Evolutionary conservation across 2,888 invertebrate genomes (phyloP).

Genomic region (Plagodis dolabraria): DNA sequence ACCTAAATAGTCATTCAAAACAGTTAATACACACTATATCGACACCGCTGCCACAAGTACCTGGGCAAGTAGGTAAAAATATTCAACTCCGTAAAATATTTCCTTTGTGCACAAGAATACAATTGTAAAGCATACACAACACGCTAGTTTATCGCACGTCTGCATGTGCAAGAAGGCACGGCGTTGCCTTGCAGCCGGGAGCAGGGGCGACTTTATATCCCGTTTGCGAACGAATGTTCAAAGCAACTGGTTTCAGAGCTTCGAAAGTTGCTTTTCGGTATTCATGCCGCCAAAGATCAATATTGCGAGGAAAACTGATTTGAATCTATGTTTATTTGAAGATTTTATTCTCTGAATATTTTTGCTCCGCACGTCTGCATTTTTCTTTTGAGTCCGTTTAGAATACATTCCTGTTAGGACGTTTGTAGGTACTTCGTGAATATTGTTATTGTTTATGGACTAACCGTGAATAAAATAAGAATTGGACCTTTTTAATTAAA

Average conservation of each 20-base stretch:
- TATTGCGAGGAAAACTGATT: slow-evolving; percentile 30
- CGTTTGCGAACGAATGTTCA: slow-evolving; percentile 54
- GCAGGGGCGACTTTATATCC: slow-evolving; percentile 55
- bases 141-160: slow-evolving; percentile 55
- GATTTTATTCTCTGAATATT: slow-evolving; percentile 37
- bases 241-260: slow-evolving; percentile 41
- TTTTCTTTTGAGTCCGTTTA: neutral
- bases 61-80: slow-evolving; percentile 11
- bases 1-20: too few relatives aligned
- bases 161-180: slow-evolving; percentile 55
- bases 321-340: slow-evolving; percentile 37
- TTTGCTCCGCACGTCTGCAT: slow-evolving; percentile 10
- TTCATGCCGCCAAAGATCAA: slow-evolving; percentile 41
- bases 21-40: too few relatives aligned
- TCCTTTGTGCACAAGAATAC: neutral
- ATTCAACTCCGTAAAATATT: slow-evolving; percentile 1
- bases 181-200: slow-evolving; percentile 33
- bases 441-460: too few relatives aligned
- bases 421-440: too few relatives aligned
- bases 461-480: too few relatives aligned
- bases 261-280: slow-evolving; percentile 41
- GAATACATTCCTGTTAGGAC: too few relatives aligned
- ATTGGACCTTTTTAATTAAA: too few relatives aligned
- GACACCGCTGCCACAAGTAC: neutral
- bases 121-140: too few relatives aligned